Percentiles rank a stretch among this genome's conserved stretches.
Evolutionary conservation across 1,140 invertebrate species (phyloP).

Genomic region (Drosophila murphyi): DNA sequence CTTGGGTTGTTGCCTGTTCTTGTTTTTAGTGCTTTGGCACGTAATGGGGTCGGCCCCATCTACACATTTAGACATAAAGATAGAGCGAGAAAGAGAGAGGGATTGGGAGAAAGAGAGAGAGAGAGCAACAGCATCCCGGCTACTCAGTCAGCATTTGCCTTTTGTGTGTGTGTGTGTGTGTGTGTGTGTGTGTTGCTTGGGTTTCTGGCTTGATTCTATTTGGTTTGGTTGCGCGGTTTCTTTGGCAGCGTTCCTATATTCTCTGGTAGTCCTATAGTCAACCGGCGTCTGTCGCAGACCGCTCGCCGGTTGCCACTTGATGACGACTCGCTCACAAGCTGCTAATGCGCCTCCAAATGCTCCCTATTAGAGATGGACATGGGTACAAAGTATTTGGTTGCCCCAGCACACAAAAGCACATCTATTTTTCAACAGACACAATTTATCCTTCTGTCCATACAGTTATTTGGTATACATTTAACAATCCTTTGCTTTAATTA

Average conservation of each 20-base stretch:
- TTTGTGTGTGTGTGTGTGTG: conserved; percentile 52
- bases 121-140: conserved; percentile 15
- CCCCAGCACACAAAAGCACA: background rate
- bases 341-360: conserved; percentile 21
- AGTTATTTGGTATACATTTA: background rate
- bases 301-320: conserved; percentile 61
- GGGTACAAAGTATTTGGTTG: background rate
- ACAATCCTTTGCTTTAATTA: background rate
- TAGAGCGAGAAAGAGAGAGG: conserved; percentile 18
- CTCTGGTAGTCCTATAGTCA: background rate
- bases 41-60: conserved; percentile 70
- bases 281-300: background rate
- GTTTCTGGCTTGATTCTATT: conserved; percentile 11
- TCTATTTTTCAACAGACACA: conserved; percentile 3
- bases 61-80: conserved; percentile 23
- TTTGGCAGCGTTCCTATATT: conserved; percentile 4
- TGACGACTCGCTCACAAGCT: conserved; percentile 38
- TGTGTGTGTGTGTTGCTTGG: conserved; percentile 23
- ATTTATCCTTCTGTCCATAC: conserved; percentile 13
- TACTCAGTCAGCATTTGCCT: conserved; percentile 55
- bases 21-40: conserved; percentile 81
- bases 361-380: conserved; percentile 7
- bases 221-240: conserved; percentile 37
- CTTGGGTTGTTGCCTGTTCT: conserved; percentile 56
- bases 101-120: conserved; percentile 1